phyloP scores from a whole-genome alignment of 2,113 vertebrate species.

The Crotalus horridus region DNA sequence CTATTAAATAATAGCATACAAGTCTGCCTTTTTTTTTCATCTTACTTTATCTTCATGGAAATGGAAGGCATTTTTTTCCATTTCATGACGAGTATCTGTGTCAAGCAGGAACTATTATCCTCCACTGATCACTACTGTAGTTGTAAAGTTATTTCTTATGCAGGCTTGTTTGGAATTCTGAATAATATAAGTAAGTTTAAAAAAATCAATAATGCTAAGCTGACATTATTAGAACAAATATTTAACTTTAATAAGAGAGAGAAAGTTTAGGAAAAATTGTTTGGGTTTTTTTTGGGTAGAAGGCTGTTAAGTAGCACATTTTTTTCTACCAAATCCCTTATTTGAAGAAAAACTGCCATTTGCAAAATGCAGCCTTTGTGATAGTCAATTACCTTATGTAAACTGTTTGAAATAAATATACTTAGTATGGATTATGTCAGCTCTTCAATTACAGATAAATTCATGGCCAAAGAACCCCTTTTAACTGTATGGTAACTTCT shows the following conservation, averaged over 20 bases:
- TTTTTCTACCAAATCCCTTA: conserved; percentile 57
- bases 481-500: conserved; percentile 73
- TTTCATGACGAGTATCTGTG: conserved; percentile 16
- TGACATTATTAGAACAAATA: conserved; percentile 69
- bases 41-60: too few relatives aligned
- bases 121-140: conserved; percentile 66
- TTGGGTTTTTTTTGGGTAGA: conserved; percentile 13
- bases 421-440: conserved; percentile 78
- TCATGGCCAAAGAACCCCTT: conserved; percentile 69
- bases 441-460: conserved; percentile 78
- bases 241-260: conserved; percentile 66
- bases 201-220: conserved; percentile 77
- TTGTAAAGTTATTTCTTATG: conserved; percentile 68
- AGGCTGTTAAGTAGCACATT: conserved; percentile 16
- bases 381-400: conserved; percentile 75
- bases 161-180: conserved; percentile 74
- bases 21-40: background rate
- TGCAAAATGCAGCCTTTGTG: conserved; percentile 50
- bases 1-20: background rate
- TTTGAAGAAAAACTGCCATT: conserved; percentile 58
- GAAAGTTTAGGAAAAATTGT: conserved; percentile 48
- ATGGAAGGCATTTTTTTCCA: background rate
- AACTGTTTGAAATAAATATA: conserved; percentile 72
- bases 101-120: conserved; percentile 44
- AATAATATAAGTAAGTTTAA: conserved; percentile 73